These are phyloP conservation scores for Danionella cerebrum DNA, from an alignment of 2,113 vertebrate genomes.

Conservation along the genomic window DNA sequence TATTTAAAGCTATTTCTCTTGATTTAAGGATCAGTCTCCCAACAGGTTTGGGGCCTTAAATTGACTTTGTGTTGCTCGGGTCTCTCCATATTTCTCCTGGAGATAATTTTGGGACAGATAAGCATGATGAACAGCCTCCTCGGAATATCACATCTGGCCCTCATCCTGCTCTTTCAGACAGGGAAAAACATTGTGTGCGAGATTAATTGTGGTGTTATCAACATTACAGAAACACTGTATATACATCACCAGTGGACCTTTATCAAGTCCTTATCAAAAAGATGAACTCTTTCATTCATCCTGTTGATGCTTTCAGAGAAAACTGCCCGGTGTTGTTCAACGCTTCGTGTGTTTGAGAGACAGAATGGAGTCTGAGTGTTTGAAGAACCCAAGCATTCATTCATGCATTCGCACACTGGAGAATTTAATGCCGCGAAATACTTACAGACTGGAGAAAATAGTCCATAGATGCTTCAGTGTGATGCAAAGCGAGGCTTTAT, in stretches of 20 bases:
- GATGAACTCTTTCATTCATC: neutral
- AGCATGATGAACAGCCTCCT: neutral
- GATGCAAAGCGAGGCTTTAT: conserved; percentile 43
- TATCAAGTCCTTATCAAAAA: no score
- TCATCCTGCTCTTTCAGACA: neutral
- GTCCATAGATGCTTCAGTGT: conserved; percentile 44
- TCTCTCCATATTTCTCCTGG: neutral
- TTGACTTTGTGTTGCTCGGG: neutral
- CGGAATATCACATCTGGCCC: neutral
- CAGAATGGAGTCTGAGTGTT: neutral
- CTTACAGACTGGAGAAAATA: conserved; percentile 44
- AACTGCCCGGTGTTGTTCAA: neutral
- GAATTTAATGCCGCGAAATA: conserved; percentile 37
- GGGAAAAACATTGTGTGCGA: neutral
- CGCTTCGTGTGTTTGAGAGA: no score
- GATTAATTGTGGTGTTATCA: neutral
- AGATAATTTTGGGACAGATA: neutral
- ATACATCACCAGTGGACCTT: neutral
- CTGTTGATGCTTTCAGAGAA: neutral
- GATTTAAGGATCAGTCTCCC: no score
- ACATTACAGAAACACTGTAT: neutral
- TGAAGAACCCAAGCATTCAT: neutral
- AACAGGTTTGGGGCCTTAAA: neutral
- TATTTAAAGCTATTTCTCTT: no score
- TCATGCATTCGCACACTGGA: neutral